Base-by-base conservation (phyloP, 2,888 invertebrate genomes). In the Therioaphis trifolii region DNA sequence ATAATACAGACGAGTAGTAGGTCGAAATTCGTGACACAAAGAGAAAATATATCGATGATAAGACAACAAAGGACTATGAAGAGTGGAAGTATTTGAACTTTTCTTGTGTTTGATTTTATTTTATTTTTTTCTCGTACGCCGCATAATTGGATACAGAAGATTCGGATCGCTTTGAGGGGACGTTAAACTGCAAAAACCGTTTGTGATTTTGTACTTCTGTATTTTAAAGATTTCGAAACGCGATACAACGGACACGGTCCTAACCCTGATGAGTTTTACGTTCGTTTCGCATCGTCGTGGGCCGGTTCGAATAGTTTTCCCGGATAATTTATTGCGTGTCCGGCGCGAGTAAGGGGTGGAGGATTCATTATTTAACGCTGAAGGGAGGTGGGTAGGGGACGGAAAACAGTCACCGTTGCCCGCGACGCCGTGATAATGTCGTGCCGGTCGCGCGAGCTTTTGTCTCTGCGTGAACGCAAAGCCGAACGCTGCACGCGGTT, bases 281-380 rank as follows among this genome's bases (percentile, higher is more conserved):
- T 71, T 46, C 27, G n/a, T 71, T 71, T 71, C 27, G 18, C 49
- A 49, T 5, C 49, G 46, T 49, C 43, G 43, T 24, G 40, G 21
- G 43, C 69, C 24, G n/a, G n/a, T 24, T 49, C 49, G n/a, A 72
- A 29, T 52, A 52, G 49, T 72, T 72, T 52, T 52, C 29, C 12
- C 27, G 46, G 49, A 71, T 49, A 71, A 71, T 71, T 71, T 46
- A 49, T 71, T 12, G 69, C 27, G 27, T 18, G 11, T 11, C 27
- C 46, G 1, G 15, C 4, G 11, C 29, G 18, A 43, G 9, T 9
- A 35, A 1, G n/a, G 66, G 24, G 9, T 7, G 24, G 46, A 0
- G 49, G 49, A 27, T 71, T 49, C 71, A 46, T 71, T 71, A n/a
- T 71, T 49, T 49, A 49, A 71, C 27, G 46, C n/a, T n/a, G n/a